phyloP scores from a whole-genome alignment of 2,113 vertebrate species.

The Scomber scombrus region DNA sequence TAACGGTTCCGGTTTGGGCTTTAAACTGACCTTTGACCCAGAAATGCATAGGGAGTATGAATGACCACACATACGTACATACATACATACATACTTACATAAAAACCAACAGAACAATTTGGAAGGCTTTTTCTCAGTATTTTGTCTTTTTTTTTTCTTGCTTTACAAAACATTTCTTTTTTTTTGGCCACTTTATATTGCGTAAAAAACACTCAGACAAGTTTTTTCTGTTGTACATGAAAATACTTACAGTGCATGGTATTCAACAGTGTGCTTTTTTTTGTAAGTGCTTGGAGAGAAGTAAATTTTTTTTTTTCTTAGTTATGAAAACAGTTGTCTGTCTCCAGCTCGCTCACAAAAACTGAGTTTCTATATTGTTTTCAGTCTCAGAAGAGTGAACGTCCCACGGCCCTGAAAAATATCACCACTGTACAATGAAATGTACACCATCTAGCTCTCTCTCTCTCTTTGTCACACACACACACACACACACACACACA shows the following conservation, averaged over 20 bases:
- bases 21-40: slow-evolving; percentile 68
- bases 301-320: slow-evolving; percentile 49
- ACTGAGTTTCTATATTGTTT: slow-evolving; percentile 7
- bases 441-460: slow-evolving; percentile 50
- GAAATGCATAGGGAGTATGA: slow-evolving; percentile 73
- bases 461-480: neutral
- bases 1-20: slow-evolving; percentile 61
- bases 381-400: slow-evolving; percentile 11
- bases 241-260: slow-evolving; percentile 74
- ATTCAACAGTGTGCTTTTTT: slow-evolving; percentile 76
- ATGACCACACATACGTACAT: slow-evolving; percentile 72
- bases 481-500: slow-evolving; percentile 25
- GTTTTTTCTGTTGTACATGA: slow-evolving; percentile 57
- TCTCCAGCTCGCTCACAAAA: neutral
- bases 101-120: slow-evolving; percentile 51
- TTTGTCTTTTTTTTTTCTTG: slow-evolving; percentile 49
- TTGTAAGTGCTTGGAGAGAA: slow-evolving; percentile 47
- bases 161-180: slow-evolving; percentile 61
- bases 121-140: slow-evolving; percentile 86
- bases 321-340: slow-evolving; percentile 10
- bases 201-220: slow-evolving; percentile 51
- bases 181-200: slow-evolving; percentile 65
- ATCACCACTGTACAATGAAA: slow-evolving; percentile 68
- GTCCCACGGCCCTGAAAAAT: slow-evolving; percentile 18
- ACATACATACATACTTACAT: slow-evolving; percentile 53